Percentiles rank a stretch among this genome's conserved stretches.
phyloP scores from a whole-genome alignment of 2,888 invertebrate species.

The Leucania comma region DNA sequence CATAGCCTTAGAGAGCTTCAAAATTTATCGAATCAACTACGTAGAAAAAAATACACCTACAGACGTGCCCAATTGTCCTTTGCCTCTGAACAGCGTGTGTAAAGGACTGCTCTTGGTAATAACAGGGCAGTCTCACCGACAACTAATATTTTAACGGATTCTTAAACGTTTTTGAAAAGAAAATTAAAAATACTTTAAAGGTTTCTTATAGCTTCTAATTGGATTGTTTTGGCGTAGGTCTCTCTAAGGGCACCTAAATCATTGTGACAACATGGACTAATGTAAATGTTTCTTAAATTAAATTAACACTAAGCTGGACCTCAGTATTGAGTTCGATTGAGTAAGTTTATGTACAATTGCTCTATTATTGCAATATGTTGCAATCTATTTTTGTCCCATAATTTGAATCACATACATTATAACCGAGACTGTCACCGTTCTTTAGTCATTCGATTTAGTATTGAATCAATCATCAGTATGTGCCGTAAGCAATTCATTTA shows the following conservation, averaged over 20 bases:
- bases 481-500: background rate
- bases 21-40: constrained; percentile 4
- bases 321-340: constrained; percentile 16
- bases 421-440: background rate
- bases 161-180: background rate
- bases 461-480: background rate
- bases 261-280: constrained; percentile 36
- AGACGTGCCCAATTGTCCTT: background rate
- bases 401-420: background rate
- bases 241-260: constrained; percentile 22
- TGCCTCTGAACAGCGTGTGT: background rate
- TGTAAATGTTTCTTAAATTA: constrained; percentile 16
- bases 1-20: constrained; percentile 41
- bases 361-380: background rate
- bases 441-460: background rate
- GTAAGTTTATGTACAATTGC: constrained; percentile 4
- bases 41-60: background rate
- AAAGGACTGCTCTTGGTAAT: background rate
- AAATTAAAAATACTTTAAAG: background rate
- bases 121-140: background rate
- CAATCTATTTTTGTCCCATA: background rate
- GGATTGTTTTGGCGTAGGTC: background rate
- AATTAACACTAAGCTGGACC: background rate
- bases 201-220: background rate
- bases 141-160: background rate